phyloP scores from a whole-genome alignment of 2,888 invertebrate species.

The Myopa tessellatipennis region DNA sequence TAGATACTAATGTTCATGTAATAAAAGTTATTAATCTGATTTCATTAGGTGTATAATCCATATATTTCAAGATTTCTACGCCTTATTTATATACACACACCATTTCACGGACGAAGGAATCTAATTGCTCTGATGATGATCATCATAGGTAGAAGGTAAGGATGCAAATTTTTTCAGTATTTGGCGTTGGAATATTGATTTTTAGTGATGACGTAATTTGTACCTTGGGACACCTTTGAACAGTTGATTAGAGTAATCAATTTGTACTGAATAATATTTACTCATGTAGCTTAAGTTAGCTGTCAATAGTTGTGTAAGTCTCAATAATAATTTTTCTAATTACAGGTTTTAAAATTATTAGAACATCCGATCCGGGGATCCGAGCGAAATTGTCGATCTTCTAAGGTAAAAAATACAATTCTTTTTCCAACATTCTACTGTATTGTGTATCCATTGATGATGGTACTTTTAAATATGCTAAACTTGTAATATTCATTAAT shows the following conservation, averaged over 20 bases:
- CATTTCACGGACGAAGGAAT: no score
- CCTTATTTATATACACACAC: neutral
- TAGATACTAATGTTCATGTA: conserved; percentile 31
- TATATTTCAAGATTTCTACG: conserved; percentile 3
- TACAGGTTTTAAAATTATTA: no score
- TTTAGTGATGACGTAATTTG: conserved; percentile 53
- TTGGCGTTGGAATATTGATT: neutral
- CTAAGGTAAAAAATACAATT: neutral
- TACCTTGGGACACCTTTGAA: conserved; percentile 66
- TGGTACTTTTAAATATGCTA: conserved; percentile 63
- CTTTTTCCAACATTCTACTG: neutral
- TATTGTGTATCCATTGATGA: conserved; percentile 13
- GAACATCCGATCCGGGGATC: no score
- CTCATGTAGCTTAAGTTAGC: no score
- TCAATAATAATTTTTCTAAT: no score
- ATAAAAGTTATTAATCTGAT: conserved; percentile 34
- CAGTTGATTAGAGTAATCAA: conserved; percentile 57
- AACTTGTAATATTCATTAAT: conserved; percentile 58
- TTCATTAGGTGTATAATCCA: neutral
- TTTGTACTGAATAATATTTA: conserved; percentile 46
- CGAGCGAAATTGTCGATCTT: neutral
- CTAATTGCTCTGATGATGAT: neutral
- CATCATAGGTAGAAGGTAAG: conserved; percentile 26
- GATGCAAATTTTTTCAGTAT: neutral
- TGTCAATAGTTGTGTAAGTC: no score